These are phyloP conservation scores for Apotomis turbidana DNA, from an alignment of 2,888 invertebrate species.

Conservation along the genomic window DNA sequence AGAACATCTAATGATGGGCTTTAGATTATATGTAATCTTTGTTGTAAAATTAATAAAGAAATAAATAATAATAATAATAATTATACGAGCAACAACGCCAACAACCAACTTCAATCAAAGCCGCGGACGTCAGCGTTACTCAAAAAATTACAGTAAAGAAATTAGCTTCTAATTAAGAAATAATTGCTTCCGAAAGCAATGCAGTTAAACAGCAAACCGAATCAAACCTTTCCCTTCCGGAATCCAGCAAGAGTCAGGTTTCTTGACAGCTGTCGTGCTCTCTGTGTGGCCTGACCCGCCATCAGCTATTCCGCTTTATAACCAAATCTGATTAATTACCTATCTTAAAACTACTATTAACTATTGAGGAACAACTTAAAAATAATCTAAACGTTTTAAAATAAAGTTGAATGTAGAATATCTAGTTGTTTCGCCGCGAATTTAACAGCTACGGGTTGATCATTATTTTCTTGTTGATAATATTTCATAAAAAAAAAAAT, in stretches of 20 bases:
- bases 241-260: neutral
- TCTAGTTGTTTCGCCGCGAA: neutral
- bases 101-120: neutral
- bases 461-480: too few relatives aligned
- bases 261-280: neutral
- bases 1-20: too few relatives aligned
- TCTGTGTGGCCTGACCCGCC: conserved; percentile 25
- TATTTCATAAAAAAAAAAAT: too few relatives aligned
- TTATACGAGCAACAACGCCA: neutral
- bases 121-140: neutral
- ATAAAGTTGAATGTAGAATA: conserved; percentile 1
- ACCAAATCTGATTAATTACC: conserved; percentile 37
- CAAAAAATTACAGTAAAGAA: neutral
- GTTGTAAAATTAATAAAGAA: too few relatives aligned
- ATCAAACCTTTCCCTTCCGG: conserved; percentile 12
- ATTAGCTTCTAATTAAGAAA: conserved; percentile 2
- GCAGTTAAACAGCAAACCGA: conserved; percentile 1
- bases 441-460: neutral
- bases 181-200: conserved; percentile 17
- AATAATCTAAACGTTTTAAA: neutral
- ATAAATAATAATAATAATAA: too few relatives aligned
- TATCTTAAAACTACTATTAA: conserved; percentile 7
- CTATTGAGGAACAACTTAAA: neutral
- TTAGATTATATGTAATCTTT: too few relatives aligned
- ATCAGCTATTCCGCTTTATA: conserved; percentile 13